Evolutionary conservation across 1,140 invertebrate species (phyloP).

Genomic region (Trachelipus rathkii): DNA sequence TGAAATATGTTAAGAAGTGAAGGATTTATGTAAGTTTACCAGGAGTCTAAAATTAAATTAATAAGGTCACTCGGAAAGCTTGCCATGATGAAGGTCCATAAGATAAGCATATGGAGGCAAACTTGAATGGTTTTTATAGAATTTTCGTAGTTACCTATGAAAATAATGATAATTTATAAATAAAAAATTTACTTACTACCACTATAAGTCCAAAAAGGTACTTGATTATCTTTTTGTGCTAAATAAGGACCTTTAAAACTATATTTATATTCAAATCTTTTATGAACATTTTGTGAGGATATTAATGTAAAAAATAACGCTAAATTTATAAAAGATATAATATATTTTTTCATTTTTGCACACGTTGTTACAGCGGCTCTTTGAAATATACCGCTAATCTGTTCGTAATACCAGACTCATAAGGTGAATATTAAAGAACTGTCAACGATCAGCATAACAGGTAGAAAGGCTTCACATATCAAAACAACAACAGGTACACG

Average conservation of each 20-base stretch:
- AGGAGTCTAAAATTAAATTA: not conserved
- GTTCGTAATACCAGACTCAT: not conserved
- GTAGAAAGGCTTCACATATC: not conserved
- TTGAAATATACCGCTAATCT: not conserved
- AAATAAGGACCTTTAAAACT: conserved; percentile 98
- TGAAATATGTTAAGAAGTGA: too few species aligned
- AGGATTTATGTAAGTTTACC: too few species aligned
- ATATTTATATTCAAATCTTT: conserved; percentile 95
- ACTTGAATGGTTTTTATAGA: conserved; percentile 30
- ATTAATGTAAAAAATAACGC: conserved; percentile 14
- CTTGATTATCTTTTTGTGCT: conserved; percentile 93
- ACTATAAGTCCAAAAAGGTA: conserved; percentile 97
- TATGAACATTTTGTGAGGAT: conserved; percentile 53
- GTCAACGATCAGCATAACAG: too few species aligned
- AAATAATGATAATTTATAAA: too few species aligned
- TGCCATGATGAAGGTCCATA: not conserved
- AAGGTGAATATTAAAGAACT: not conserved
- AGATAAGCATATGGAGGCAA: conserved; percentile 4
- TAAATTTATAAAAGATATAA: not conserved
- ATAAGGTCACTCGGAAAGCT: not conserved
- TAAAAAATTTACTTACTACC: conserved; percentile 78
- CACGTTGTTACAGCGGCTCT: not conserved
- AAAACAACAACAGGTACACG: conserved; percentile 1
- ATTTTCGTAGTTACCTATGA: too few species aligned
- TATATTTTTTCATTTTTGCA: not conserved